Evolutionary conservation across 1,140 invertebrate species (phyloP), one percentile per base, ranked within the genome.

Genomic region (Hyles vespertilio): DNA sequence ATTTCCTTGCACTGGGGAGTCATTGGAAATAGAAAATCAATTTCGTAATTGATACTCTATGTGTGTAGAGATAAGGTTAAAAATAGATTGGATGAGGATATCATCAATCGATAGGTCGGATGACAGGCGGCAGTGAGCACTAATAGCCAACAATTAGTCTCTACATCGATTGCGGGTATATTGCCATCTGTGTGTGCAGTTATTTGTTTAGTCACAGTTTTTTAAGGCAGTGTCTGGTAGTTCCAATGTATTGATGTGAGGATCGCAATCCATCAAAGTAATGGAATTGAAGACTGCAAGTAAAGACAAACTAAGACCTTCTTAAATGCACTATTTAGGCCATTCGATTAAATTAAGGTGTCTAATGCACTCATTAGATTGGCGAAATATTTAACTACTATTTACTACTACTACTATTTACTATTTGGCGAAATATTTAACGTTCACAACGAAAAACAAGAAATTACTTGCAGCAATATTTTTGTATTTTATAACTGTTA

Each of bases 91-190:
- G 22, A n/a, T 3, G 5, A 22, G 48, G 9, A 22, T 32, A 8
- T 50, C 32, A 50, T 50, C 48, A 40, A 53, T 53, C 51, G 36
- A 40, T 40, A 11, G 33, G 8, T 8, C 51, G 10, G 51, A 40
- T 53, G 51, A 53, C 51, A 53, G 34, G 8, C 50, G 33, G 32
- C n/a, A 53, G 33, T 34, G 51, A 12, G 3, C 51, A 34, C 11
- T 53, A 53, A 53, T 53, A 12, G 51, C 33, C 12, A 36, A 34
- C 34, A 32, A 53, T 53, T 53, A 53, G 51, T 53, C 51, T 34
- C 34, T 53, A 12, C 36, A 53, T 36, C 51, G 51, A 53, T 11
- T 53, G 5, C 36, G 34, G 51, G 33, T 36, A 40, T 40, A n/a
- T 11, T 34, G 12, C 51, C 51, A 40, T 40, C 33, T 53, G 51